phyloP scores from a whole-genome alignment of 2,888 invertebrate species.

The Vandiemenella viatica region DNA sequence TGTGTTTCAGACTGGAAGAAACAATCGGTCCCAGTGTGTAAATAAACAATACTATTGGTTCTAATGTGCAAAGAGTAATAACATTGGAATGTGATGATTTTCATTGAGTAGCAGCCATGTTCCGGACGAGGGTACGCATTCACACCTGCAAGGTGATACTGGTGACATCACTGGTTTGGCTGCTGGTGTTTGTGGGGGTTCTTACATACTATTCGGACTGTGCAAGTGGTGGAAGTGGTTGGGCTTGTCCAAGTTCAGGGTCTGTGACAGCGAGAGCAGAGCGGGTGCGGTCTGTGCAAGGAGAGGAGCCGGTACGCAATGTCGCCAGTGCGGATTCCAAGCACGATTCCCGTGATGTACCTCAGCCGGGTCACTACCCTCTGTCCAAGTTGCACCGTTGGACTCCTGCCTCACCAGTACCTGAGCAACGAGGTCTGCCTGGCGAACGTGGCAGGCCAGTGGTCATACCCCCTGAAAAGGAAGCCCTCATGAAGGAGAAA shows the following conservation, averaged over 20 bases:
- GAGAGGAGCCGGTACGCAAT: too few relatives aligned
- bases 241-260: conserved; percentile 32
- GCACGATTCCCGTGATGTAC: neutral
- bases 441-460: conserved; percentile 92
- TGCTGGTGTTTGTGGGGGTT: conserved; percentile 77
- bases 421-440: conserved; percentile 50
- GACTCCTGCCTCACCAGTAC: conserved; percentile 54
- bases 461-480: conserved; percentile 69
- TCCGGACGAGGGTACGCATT: conserved; percentile 76
- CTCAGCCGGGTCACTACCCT: conserved; percentile 23
- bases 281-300: neutral
- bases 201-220: conserved; percentile 89
- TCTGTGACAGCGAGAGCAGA: neutral
- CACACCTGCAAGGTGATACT: conserved; percentile 88
- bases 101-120: conserved; percentile 36
- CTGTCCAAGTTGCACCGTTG: conserved; percentile 47
- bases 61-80: neutral
- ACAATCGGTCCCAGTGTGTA: too few relatives aligned
- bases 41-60: too few relatives aligned
- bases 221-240: conserved; percentile 48
- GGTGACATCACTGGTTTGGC: conserved; percentile 87
- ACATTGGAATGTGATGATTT: neutral
- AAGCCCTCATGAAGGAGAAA: conserved; percentile 80
- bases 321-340: neutral
- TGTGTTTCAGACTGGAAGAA: too few relatives aligned